Conservation (phyloP, 2,888 invertebrate species). For the Stenurella melanura region DNA sequence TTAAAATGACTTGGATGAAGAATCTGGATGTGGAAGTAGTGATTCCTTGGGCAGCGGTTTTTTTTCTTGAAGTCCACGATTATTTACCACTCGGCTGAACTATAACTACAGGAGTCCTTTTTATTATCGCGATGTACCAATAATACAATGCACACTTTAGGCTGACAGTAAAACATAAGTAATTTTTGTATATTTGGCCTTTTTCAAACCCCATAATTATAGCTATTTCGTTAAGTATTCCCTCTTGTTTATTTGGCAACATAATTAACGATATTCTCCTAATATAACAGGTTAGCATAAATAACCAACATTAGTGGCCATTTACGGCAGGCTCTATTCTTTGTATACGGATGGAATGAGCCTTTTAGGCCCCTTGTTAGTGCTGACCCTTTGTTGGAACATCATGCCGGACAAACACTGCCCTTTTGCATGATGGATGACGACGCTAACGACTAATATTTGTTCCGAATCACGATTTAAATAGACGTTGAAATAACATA, state of each 20-base stretch:
- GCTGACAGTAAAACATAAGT: background rate
- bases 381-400: constrained; percentile 4
- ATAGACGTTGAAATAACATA: background rate
- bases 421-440: constrained; percentile 1
- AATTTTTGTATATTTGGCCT: background rate
- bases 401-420: background rate
- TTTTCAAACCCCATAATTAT: background rate
- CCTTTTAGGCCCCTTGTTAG: constrained; percentile 1
- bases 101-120: too few species aligned
- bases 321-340: constrained; percentile 3
- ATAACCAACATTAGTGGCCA: constrained; percentile 7
- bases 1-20: too few species aligned
- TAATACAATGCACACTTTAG: background rate
- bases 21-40: too few species aligned
- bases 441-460: constrained; percentile 7
- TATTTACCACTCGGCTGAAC: too few species aligned
- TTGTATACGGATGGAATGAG: background rate
- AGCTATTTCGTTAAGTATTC: background rate
- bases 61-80: too few species aligned
- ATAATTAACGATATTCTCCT: constrained; percentile 7
- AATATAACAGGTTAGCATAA: constrained; percentile 7
- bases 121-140: too few species aligned
- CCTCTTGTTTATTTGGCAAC: constrained; percentile 1
- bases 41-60: too few species aligned
- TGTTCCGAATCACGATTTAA: background rate